Evolutionary conservation across 2,888 invertebrate genomes (phyloP).

Genomic region (Agonopterix heracliana): DNA sequence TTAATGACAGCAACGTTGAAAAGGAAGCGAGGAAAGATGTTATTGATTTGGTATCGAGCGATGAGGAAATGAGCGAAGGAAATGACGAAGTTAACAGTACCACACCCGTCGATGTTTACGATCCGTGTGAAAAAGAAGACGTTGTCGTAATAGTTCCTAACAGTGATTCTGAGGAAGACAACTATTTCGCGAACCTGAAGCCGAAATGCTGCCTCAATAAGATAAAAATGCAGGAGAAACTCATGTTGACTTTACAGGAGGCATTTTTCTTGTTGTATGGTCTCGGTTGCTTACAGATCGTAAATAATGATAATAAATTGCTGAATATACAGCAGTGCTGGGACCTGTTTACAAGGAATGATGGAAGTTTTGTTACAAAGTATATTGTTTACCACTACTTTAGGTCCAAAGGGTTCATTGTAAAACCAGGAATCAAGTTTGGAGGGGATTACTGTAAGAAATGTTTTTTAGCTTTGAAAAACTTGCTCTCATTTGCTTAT

Average conservation of each 20-base stretch:
- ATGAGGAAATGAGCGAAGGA: conserved; percentile 41
- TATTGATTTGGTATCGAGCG: conserved; percentile 66
- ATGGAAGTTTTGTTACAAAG: conserved; percentile 78
- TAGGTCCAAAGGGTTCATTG: conserved; percentile 92
- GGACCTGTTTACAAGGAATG: conserved; percentile 73
- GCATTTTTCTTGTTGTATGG: conserved; percentile 83
- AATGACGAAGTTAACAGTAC: conserved; percentile 22
- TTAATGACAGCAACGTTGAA: conserved; percentile 29
- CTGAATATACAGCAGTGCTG: conserved; percentile 74
- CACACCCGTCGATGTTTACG: conserved; percentile 14
- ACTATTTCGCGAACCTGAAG: conserved; percentile 77
- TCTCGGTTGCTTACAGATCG: conserved; percentile 80
- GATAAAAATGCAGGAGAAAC: conserved; percentile 76
- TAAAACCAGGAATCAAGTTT: conserved; percentile 92
- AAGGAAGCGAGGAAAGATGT: conserved; percentile 44
- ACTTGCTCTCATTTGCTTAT: background rate
- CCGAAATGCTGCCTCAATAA: conserved; percentile 77
- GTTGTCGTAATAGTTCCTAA: conserved; percentile 79
- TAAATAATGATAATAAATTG: conserved; percentile 63
- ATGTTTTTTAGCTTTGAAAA: background rate
- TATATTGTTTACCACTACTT: conserved; percentile 91
- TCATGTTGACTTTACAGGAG: conserved; percentile 84
- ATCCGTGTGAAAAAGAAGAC: conserved; percentile 29
- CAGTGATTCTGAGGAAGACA: conserved; percentile 79
- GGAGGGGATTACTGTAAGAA: conserved; percentile 90